Conservation (phyloP, 1,140 invertebrate species). For the Drosophila ironensis region DNA sequence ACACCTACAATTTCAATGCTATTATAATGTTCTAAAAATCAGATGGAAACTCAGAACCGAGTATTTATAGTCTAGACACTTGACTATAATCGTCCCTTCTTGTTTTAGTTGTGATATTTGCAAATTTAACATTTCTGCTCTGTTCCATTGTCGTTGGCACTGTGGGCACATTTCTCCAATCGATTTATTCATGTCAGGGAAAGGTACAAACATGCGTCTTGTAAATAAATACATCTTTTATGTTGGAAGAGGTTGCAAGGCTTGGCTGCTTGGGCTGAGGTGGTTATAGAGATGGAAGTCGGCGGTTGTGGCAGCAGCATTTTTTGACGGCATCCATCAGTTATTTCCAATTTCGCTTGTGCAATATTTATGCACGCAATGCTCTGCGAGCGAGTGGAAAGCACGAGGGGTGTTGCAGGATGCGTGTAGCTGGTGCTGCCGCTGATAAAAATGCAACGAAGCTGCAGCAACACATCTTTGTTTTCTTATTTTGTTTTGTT, state of each 20-base stretch:
- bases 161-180: constrained; percentile 46
- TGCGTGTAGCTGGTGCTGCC: not conserved
- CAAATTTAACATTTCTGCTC: no score
- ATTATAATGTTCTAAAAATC: no score
- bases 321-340: constrained; percentile 77
- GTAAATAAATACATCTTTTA: not conserved
- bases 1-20: no score
- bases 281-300: constrained; percentile 16
- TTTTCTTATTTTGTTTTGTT: constrained; percentile 43
- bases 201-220: constrained; percentile 49
- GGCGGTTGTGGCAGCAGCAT: constrained; percentile 46
- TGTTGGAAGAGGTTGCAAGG: not conserved
- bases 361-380: constrained; percentile 68
- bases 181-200: constrained; percentile 75
- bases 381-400: not conserved
- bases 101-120: no score
- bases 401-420: constrained; percentile 20
- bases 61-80: no score
- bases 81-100: no score
- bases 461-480: constrained; percentile 15
- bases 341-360: constrained; percentile 75
- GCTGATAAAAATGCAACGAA: constrained; percentile 52
- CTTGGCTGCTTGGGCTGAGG: not conserved
- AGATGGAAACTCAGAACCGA: no score
- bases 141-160: no score